Conservation (phyloP, 1,140 invertebrate species). For the Hestina assimilis region DNA sequence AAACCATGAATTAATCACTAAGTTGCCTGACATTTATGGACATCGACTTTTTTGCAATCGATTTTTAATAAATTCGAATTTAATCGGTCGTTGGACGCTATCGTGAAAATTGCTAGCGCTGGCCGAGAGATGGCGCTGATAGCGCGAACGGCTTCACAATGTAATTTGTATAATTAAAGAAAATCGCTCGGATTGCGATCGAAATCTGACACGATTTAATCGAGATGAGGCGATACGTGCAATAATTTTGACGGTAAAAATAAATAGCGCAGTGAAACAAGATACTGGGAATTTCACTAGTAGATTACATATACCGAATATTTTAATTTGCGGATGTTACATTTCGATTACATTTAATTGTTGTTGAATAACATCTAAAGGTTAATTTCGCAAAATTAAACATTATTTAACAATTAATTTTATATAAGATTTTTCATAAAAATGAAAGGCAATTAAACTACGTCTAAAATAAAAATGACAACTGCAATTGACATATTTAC, state of each 20-base stretch:
- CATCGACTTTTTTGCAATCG: conserved; percentile 21
- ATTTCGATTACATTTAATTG: background rate
- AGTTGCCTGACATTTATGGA: conserved; percentile 19
- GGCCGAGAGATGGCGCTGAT: conserved; percentile 50
- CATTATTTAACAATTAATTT: background rate
- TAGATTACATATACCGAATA: conserved; percentile 10
- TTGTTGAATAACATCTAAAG: background rate
- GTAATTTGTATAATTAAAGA: conserved; percentile 74
- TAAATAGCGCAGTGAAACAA: conserved; percentile 21
- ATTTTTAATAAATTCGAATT: conserved; percentile 34
- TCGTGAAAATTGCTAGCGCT: conserved; percentile 58
- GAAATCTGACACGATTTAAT: conserved; percentile 41
- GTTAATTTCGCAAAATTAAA: background rate
- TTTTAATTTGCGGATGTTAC: background rate
- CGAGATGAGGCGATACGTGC: conserved; percentile 22
- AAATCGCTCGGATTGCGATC: conserved; percentile 62
- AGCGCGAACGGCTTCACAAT: conserved; percentile 45
- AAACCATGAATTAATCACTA: conserved; percentile 27
- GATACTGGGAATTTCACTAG: conserved; percentile 12
- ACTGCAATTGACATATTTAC: background rate
- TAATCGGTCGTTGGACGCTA: conserved; percentile 46
- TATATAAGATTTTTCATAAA: background rate
- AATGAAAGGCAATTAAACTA: background rate
- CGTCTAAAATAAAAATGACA: background rate
- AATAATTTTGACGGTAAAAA: conserved; percentile 27